Base-by-base conservation (phyloP, 1,140 invertebrate genomes). In the Copidosoma floridanum region DNA sequence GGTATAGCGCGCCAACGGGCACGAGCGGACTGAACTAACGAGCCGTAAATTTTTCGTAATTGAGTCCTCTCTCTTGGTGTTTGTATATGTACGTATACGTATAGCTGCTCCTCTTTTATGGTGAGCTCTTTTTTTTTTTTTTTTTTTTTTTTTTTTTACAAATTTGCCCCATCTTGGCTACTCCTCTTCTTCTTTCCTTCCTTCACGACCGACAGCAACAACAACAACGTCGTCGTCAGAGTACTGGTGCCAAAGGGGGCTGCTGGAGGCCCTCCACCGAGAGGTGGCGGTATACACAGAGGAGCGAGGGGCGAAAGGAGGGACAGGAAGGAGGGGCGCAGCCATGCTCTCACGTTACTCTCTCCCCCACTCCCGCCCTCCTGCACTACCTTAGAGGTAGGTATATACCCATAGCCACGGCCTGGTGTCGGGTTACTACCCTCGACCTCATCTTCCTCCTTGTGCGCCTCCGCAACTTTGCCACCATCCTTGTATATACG, bases 241-340 rank as follows among this genome's bases (percentile, higher is more conserved):
- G 43, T 41, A 66, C 70, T 68, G 68, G 71, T 75, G n/a, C n/a
- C n/a, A n/a, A n/a, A n/a, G 71, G 71, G 72, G 72, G 75, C 73
- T 35, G n/a, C 3, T 3, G 14, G 38, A 10, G 40, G 1, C 71
- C 73, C 71, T 68, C 73, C 67, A 70, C 72, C 72, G 73, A 68
- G 72, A 68, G n/a, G n/a, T n/a, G n/a, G n/a, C n/a, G n/a, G n/a
- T n/a, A n/a, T n/a, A n/a, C n/a, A n/a, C n/a, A 69, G 64, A 75
- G 69, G 69, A 71, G 73, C 71, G 75, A 73, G 71, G 74, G 68
- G 71, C 72, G 68, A 71, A 66, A 65, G 66, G 68, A 69, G 72
- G 16, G 44, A 21, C 43, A 46, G 43, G 18, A 18, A 24, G 35
- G 43, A 35, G 20, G 46, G 12, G 65, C 65, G 64, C 29, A 8